Conservation (phyloP, 1,140 invertebrate genomes). For the Pinna nobilis region DNA sequence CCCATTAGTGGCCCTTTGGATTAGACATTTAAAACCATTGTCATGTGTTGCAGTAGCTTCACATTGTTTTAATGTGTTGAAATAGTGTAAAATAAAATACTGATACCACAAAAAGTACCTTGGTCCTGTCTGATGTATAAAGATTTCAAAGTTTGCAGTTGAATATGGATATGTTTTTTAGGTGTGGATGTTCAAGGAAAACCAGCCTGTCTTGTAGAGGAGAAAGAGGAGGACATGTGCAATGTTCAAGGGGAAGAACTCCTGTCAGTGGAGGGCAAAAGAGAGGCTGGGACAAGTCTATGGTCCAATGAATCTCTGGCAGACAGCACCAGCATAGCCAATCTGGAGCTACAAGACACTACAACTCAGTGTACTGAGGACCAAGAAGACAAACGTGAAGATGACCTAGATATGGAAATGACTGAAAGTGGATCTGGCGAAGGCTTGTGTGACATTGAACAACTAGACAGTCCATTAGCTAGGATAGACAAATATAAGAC, state of each 20-base stretch:
- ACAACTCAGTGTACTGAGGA: conserved; percentile 26
- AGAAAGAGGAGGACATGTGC: not conserved
- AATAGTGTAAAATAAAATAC: too few species aligned
- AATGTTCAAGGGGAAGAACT: not conserved
- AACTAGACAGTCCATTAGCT: not conserved
- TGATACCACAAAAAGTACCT: not conserved
- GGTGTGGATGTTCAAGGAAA: conserved; percentile 20
- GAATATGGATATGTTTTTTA: not conserved
- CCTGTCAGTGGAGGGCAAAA: not conserved
- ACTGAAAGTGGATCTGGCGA: conserved; percentile 48
- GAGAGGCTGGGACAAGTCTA: too few species aligned
- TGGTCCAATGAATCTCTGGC: conserved; percentile 57
- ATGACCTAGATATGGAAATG: conserved; percentile 27
- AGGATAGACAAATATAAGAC: not conserved
- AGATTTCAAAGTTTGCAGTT: not conserved
- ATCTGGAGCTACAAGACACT: conserved; percentile 29
- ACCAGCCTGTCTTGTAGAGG: not conserved
- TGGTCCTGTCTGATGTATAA: not conserved
- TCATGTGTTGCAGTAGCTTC: too few species aligned
- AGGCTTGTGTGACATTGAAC: conserved; percentile 33
- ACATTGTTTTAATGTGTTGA: too few species aligned
- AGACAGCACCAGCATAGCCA: conserved; percentile 33
- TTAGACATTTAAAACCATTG: too few species aligned
- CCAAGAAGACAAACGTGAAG: not conserved
- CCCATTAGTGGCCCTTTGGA: too few species aligned